A percentile compares a stretch with the other conserved stretches of the same genome.
These are phyloP conservation scores for Gobio gobio DNA, from an alignment of 2,113 vertebrate genomes.

Conservation along the genomic window DNA sequence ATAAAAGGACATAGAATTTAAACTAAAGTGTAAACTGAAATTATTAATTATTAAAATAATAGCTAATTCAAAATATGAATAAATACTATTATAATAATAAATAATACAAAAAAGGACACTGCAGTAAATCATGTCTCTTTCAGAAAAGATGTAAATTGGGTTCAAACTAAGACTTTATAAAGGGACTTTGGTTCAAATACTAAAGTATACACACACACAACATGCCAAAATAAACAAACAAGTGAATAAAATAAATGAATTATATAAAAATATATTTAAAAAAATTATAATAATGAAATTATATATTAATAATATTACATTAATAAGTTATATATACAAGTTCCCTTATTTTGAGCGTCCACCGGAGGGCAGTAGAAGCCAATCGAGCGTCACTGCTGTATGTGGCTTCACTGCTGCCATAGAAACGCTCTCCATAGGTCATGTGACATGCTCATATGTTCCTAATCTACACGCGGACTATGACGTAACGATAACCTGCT, in stretches of 20 bases:
- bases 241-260: no score
- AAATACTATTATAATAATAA: no score
- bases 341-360: slow-evolving; percentile 40
- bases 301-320: no score
- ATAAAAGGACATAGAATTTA: no score
- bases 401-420: neutral
- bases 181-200: neutral
- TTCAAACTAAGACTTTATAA: neutral
- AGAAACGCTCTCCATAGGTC: slow-evolving; percentile 39
- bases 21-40: neutral
- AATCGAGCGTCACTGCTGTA: slow-evolving; percentile 31
- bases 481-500: slow-evolving; percentile 64
- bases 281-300: no score
- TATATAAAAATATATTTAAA: no score
- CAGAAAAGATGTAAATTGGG: neutral
- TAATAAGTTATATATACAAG: neutral
- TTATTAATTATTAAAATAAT: neutral
- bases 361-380: slow-evolving; percentile 68
- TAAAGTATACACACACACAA: neutral
- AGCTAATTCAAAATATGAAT: neutral
- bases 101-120: no score
- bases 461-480: slow-evolving; percentile 62
- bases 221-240: no score
- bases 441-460: slow-evolving; percentile 66
- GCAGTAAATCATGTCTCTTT: neutral